Percentiles rank a stretch among this genome's conserved stretches.
phyloP scores from a whole-genome alignment of 2,113 vertebrate species.

The Hystrix cristata region DNA sequence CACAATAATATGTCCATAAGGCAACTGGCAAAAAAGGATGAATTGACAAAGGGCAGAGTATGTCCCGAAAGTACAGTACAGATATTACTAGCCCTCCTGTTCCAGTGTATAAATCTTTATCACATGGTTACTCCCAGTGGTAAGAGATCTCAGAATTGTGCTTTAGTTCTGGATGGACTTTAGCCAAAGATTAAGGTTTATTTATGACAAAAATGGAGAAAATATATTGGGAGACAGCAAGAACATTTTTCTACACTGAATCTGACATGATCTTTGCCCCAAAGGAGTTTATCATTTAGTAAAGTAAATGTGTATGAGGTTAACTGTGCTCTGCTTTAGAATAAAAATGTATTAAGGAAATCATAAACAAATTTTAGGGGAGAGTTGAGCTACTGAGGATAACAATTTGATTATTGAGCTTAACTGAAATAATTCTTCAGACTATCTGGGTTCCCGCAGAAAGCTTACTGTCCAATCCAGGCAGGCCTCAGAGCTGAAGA shows the following conservation, averaged over 20 bases:
- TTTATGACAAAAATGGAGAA: slow-evolving; percentile 14
- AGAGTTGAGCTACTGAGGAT: neutral
- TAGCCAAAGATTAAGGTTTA: slow-evolving; percentile 33
- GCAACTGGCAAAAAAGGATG: neutral
- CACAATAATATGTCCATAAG: neutral
- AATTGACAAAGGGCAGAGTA: neutral
- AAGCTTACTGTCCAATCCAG: neutral
- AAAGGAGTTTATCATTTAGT: neutral
- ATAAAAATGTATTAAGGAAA: neutral
- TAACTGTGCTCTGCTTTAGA: neutral
- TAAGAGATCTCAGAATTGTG: neutral
- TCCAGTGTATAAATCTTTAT: neutral
- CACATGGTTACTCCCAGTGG: neutral
- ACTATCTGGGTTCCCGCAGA: neutral
- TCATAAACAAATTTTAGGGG: neutral
- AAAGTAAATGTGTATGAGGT: neutral
- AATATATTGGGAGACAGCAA: neutral
- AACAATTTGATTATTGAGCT: neutral
- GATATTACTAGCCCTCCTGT: neutral
- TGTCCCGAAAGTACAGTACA: neutral
- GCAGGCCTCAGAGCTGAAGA: neutral
- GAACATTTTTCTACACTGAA: slow-evolving; percentile 35
- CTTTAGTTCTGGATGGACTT: neutral
- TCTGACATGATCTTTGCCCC: neutral
- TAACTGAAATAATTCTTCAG: slow-evolving; percentile 11